These are phyloP conservation scores for Pemphigus obesinymphae DNA, from an alignment of 1,140 invertebrate genomes.

Conservation along the genomic window DNA sequence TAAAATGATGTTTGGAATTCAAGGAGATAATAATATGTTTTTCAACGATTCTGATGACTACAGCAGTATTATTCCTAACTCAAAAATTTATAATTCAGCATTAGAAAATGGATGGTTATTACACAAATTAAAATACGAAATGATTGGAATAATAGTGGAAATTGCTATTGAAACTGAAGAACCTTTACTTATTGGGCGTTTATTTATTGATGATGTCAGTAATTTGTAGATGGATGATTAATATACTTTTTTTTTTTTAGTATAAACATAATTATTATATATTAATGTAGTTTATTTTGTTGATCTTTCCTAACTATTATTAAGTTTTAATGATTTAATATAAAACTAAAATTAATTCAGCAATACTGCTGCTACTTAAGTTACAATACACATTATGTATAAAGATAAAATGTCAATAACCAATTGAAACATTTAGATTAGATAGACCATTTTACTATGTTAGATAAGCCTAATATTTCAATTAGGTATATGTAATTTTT, in stretches of 20 bases:
- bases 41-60: constrained; percentile 33
- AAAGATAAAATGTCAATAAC: constrained; percentile 12
- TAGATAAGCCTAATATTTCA: constrained; percentile 26
- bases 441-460: constrained; percentile 7
- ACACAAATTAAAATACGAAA: constrained; percentile 20
- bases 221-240: background rate
- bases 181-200: constrained; percentile 27
- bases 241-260: background rate
- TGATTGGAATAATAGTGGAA: constrained; percentile 24
- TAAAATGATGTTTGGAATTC: constrained; percentile 29
- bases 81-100: constrained; percentile 26
- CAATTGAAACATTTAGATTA: constrained; percentile 35
- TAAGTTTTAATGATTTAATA: no score
- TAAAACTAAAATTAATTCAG: constrained; percentile 7
- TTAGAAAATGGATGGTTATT: constrained; percentile 26
- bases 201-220: constrained; percentile 1
- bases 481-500: background rate
- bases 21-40: constrained; percentile 28
- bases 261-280: background rate
- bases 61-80: constrained; percentile 18
- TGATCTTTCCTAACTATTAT: no score
- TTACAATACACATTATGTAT: background rate
- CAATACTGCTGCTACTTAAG: background rate
- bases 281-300: background rate
- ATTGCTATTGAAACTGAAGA: constrained; percentile 37